Evolutionary conservation across 2,888 invertebrate genomes (phyloP).

Genomic region (Amorpha juglandis): DNA sequence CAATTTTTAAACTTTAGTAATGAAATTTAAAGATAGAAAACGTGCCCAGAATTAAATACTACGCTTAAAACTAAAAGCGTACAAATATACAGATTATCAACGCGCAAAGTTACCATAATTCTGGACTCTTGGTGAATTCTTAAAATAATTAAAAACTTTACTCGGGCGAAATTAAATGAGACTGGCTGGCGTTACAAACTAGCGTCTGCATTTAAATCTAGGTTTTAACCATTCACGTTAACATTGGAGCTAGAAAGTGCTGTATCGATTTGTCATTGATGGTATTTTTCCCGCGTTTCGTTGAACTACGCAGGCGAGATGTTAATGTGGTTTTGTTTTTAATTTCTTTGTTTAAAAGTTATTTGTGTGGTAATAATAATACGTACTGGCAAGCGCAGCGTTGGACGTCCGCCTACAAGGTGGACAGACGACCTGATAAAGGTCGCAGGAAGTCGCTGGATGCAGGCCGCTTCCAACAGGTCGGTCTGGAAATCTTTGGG

Average conservation of each 20-base stretch:
- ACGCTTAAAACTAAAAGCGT: not conserved
- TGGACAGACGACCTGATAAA: too few relatives aligned
- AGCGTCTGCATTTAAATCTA: constrained; percentile 15
- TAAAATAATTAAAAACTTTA: constrained; percentile 21
- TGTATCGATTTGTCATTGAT: constrained; percentile 5
- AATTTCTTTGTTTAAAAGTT: not conserved
- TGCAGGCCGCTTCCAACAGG: too few relatives aligned
- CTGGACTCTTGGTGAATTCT: not conserved
- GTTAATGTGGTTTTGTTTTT: not conserved
- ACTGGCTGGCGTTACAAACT: not conserved
- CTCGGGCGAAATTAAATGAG: not conserved
- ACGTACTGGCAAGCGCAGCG: too few relatives aligned
- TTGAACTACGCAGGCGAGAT: not conserved
- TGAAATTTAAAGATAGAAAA: not conserved
- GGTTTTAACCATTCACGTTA: not conserved
- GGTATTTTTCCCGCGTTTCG: not conserved
- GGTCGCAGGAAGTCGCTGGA: too few relatives aligned
- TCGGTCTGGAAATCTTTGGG: too few relatives aligned
- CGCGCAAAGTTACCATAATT: not conserved
- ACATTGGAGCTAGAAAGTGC: not conserved
- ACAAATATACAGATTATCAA: constrained; percentile 1
- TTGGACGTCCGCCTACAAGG: too few relatives aligned
- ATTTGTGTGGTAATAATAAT: too few relatives aligned
- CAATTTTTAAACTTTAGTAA: not conserved
- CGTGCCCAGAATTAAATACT: not conserved